phyloP scores from a whole-genome alignment of 2,113 vertebrate genomes.

The Ginglymostoma cirratum region DNA sequence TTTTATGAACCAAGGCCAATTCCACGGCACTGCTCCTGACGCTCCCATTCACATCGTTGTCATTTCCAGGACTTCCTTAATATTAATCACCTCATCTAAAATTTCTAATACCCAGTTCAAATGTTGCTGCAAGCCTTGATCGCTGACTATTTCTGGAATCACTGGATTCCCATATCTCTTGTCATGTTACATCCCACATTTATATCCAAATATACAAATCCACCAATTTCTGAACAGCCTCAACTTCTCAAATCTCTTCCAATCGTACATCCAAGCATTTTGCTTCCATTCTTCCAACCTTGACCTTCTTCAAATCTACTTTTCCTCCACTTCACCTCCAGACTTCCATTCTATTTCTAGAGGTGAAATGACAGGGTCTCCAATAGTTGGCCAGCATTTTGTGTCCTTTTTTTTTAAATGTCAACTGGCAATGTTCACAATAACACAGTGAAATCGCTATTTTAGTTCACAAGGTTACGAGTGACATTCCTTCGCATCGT shows the following conservation, averaged over 20 bases:
- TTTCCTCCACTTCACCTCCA: neutral
- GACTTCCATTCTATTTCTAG: neutral
- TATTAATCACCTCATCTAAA: neutral
- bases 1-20: neutral
- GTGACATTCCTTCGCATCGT: neutral
- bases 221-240: neutral
- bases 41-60: neutral
- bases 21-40: neutral
- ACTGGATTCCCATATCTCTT: neutral
- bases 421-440: neutral
- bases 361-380: neutral
- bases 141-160: neutral
- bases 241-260: neutral
- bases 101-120: no score
- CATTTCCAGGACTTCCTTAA: neutral
- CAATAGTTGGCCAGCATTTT: neutral
- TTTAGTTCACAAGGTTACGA: neutral
- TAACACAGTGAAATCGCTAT: neutral
- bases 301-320: neutral
- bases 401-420: neutral
- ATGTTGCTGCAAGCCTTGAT: neutral
- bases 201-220: neutral
- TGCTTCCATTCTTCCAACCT: neutral
- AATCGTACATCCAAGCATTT: neutral
- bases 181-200: neutral